Percentiles rank a stretch among this genome's conserved stretches.
phyloP scores from a whole-genome alignment of 2,797 vertebrate genomes.

The Molothrus aeneus region DNA sequence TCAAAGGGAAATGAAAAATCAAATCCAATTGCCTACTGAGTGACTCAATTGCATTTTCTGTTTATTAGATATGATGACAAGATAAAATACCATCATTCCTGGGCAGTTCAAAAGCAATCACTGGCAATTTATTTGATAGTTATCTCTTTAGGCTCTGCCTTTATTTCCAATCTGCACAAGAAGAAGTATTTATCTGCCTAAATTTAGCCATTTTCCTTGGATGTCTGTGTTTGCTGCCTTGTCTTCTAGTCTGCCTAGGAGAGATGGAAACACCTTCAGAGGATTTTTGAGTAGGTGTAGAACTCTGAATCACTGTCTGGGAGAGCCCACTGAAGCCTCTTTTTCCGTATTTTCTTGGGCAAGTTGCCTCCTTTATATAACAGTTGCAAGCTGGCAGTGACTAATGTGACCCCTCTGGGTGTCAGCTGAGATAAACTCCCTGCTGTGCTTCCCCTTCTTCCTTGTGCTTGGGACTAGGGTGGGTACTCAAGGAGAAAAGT shows the following conservation, averaged over 20 bases:
- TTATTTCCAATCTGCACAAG: neutral
- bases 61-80: constrained; percentile 44
- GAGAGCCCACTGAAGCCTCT: neutral
- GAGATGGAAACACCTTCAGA: constrained; percentile 17
- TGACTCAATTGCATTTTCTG: constrained; percentile 35
- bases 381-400: neutral
- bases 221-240: constrained; percentile 24
- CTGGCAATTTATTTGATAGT: constrained; percentile 11
- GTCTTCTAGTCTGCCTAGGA: neutral
- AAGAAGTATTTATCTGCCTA: constrained; percentile 29
- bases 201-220: constrained; percentile 6
- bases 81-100: constrained; percentile 30
- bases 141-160: neutral
- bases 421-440: neutral
- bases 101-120: constrained; percentile 11
- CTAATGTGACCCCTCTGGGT: neutral
- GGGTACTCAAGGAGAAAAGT: neutral
- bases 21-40: constrained; percentile 33
- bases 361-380: neutral
- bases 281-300: constrained; percentile 40
- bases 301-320: constrained; percentile 53
- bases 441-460: neutral
- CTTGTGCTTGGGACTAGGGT: neutral
- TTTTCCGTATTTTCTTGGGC: neutral
- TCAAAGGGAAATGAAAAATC: constrained; percentile 44